Base-by-base conservation (phyloP, 1,140 invertebrate species). In the Saccostrea glomerata region DNA sequence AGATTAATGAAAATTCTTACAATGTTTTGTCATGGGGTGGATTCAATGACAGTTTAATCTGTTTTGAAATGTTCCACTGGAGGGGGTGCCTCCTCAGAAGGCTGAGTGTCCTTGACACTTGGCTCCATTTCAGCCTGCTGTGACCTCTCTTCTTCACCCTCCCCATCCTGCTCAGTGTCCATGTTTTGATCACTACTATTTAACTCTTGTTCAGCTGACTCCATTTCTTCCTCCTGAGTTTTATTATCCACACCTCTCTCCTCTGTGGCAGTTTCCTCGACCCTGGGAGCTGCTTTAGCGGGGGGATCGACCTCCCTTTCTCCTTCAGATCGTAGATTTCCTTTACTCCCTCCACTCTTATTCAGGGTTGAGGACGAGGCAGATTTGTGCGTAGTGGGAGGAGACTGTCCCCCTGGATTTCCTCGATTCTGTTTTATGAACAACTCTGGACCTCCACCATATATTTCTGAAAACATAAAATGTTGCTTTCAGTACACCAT, bases 371-470 rank as follows among this genome's bases (percentile, higher is more conserved):
- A 77, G 13, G 70, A 77, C 13, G 70, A 77, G 23, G 70, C 23
- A 36, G 25, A 77, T 36, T 77, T 77, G 25, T 77, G 25, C 25
- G 70, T 77, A 25, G 25, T 25, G 11, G 70, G 70, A 77, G 70
- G 25, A 77, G 70, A 77, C 70, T 77, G 70, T 30, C 25, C 70
- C 70, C 25, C 70, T 0, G 13, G 7, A 36, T 77, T 77, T 36
- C 70, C 70, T 36, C 70, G 82, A 84, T 84, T 85, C 84, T 94
- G 93, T 88, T 96, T 95, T 12, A 96, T 91, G 87, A 96, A 92
- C 70, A 98, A 95, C 93, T 98, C 97, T 0, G 98, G 98, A 0
- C 98, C 98, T 20, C 98, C 98, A 40, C 97, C 97, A 93, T 99
- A 98, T 20, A 97, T 97, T 82, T 96, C 82, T 25, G 23, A 47